These are phyloP conservation scores for Micronycteris hirsuta DNA, from an alignment of 2,113 vertebrate genomes.

Conservation along the genomic window DNA sequence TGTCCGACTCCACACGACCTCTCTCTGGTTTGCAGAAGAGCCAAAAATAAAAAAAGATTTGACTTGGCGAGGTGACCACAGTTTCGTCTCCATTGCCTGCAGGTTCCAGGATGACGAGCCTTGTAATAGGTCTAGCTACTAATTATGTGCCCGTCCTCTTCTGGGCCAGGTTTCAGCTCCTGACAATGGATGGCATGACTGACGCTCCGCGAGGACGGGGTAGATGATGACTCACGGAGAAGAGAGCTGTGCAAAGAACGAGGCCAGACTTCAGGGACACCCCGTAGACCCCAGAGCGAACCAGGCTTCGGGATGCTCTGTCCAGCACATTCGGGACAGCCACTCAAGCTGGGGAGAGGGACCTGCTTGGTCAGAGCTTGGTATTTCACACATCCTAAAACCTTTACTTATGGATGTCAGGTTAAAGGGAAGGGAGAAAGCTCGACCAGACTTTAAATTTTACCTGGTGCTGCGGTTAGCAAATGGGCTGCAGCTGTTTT, in stretches of 20 bases:
- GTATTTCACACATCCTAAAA: conserved; percentile 29
- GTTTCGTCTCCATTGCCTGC: not conserved
- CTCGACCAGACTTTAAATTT: not conserved
- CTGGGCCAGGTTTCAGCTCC: not conserved
- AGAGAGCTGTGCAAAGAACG: not conserved
- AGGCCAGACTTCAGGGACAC: not conserved
- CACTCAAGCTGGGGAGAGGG: not conserved
- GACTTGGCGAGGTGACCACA: not conserved
- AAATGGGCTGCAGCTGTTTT: conserved; percentile 40
- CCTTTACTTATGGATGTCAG: not conserved
- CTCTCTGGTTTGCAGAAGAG: not conserved
- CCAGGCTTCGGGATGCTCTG: not conserved
- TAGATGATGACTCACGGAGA: not conserved
- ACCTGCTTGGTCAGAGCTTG: not conserved
- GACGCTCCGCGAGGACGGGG: fast-evolving
- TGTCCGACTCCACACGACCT: not conserved
- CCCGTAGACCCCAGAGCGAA: not conserved
- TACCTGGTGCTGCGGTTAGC: conserved; percentile 11
- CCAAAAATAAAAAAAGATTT: not conserved
- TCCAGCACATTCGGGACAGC: not conserved
- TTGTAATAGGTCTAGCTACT: not conserved
- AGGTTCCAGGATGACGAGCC: not conserved
- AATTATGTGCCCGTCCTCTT: not conserved
- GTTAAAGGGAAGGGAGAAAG: conserved; percentile 27
- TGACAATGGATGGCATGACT: not conserved